Percentiles rank a stretch among this genome's conserved stretches.
Conservation (phyloP, 2,113 vertebrate species). For the Crotalus horridus region DNA sequence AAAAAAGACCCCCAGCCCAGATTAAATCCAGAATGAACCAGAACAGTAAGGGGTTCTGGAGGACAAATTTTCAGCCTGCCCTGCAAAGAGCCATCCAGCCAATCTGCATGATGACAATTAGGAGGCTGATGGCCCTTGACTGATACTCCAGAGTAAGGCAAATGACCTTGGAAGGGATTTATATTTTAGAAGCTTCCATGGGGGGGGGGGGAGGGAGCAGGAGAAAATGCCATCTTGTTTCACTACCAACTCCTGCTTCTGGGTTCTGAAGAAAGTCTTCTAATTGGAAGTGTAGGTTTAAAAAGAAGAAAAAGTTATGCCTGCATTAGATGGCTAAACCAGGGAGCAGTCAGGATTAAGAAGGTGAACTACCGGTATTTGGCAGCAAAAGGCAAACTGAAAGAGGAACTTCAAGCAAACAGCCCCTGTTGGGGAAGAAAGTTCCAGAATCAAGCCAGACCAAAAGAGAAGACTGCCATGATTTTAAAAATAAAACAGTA, state of each 20-base stretch:
- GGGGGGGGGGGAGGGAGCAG: too few relatives aligned
- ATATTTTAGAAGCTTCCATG: background rate
- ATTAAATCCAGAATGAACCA: background rate
- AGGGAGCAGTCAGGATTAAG: background rate
- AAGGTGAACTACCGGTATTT: background rate
- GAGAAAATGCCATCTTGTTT: background rate
- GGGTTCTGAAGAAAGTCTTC: background rate
- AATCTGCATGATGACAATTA: background rate
- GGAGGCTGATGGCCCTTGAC: background rate
- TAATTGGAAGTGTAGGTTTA: too few relatives aligned
- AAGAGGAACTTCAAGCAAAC: background rate
- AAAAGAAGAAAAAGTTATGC: too few relatives aligned
- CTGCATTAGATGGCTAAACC: too few relatives aligned
- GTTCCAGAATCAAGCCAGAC: too few relatives aligned
- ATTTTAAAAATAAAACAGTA: background rate
- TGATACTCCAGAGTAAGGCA: background rate
- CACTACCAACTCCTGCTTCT: too few relatives aligned
- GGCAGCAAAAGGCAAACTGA: background rate
- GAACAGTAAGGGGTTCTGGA: too few relatives aligned
- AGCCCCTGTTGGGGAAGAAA: too few relatives aligned
- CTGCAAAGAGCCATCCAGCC: background rate
- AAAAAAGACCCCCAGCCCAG: background rate
- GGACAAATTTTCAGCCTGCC: background rate
- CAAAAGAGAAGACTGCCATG: background rate
- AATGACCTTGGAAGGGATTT: background rate